phyloP scores from a whole-genome alignment of 1,140 invertebrate species.

The Oncopodura yosiiana region DNA sequence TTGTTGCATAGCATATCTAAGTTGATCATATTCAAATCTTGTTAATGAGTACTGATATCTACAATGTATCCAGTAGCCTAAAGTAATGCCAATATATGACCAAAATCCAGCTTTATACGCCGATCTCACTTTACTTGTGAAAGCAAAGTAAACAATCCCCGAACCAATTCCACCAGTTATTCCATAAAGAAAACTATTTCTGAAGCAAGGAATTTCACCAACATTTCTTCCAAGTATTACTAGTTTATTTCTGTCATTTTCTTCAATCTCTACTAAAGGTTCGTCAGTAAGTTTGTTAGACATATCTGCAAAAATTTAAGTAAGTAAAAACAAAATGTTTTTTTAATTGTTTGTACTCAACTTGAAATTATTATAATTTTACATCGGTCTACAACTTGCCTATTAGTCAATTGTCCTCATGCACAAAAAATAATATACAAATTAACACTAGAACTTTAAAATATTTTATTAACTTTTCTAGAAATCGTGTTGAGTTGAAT shows the following conservation, averaged over 20 bases:
- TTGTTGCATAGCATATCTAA: conserved; percentile 16
- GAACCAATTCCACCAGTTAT: conserved; percentile 47
- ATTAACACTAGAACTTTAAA: no score
- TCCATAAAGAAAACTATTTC: conserved; percentile 51
- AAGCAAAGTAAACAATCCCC: conserved; percentile 49
- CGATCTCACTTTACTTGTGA: conserved; percentile 46
- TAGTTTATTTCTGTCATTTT: conserved; percentile 22
- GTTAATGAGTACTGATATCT: conserved; percentile 22
- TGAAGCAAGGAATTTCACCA: conserved; percentile 54
- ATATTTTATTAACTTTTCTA: no score
- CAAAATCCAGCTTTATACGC: conserved; percentile 46
- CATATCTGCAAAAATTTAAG: no score
- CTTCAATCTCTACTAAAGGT: conserved; percentile 1
- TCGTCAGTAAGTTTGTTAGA: no score
- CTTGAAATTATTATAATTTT: no score
- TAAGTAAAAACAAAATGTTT: no score
- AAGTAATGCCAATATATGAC: conserved; percentile 45
- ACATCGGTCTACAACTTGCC: no score
- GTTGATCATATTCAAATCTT: conserved; percentile 25
- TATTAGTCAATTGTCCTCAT: no score
- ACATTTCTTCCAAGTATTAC: conserved; percentile 51
- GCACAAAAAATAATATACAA: no score
- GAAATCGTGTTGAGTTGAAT: no score
- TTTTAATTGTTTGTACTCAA: no score
- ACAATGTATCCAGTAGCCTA: conserved; percentile 44